Base-by-base conservation (phyloP, 2,113 vertebrate genomes). In the Phasianus colchicus region DNA sequence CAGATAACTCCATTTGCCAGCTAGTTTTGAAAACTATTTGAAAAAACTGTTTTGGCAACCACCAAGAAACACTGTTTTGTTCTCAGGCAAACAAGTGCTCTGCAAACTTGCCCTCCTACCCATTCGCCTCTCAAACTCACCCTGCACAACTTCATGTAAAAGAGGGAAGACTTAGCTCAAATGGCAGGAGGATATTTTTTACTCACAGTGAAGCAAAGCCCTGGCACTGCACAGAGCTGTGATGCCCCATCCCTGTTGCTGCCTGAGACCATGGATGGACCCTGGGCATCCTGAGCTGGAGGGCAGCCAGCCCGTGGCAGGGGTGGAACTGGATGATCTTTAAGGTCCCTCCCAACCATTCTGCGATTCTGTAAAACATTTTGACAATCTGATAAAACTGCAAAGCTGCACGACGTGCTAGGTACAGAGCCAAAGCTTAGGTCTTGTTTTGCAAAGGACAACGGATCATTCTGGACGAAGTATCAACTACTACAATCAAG, bases 401-500 rank as follows among this genome's bases (percentile, higher is more conserved):
- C 27, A 8, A 55, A 58, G 90, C 89, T 75, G 73, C 95, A 95
- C 84, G 69, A 30, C 54, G 24, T 1, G 0, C 52, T 15, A 58
- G 75, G 63, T 63, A 54, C 7, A 2, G 34, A 93, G 88, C 78
- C 92, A 86, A 78, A 83, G 81, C 86, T 15, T 24, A 67, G 86
- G 79, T 29, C 9, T 14, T 27, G 69, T 88, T 96, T 79, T 88
- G 77, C 47, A 22, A 64, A 73, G 90, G 58, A 69, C 79, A 91
- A 29, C 1, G 6, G 67, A 85, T 92, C n/a, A 7, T 76, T 91
- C 76, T 82, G 90, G 86, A 94, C 90, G 85, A 88, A 95, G 29
- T 0, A 10, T 9, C 92, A 58, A 89, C 50, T 4, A 60, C 82
- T 42, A 74, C 58, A 21, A 69, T 1, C 42, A n/a, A 80, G 63